phyloP scores from a whole-genome alignment of 2,797 vertebrate species.

The Gadopsis bispinosus region DNA sequence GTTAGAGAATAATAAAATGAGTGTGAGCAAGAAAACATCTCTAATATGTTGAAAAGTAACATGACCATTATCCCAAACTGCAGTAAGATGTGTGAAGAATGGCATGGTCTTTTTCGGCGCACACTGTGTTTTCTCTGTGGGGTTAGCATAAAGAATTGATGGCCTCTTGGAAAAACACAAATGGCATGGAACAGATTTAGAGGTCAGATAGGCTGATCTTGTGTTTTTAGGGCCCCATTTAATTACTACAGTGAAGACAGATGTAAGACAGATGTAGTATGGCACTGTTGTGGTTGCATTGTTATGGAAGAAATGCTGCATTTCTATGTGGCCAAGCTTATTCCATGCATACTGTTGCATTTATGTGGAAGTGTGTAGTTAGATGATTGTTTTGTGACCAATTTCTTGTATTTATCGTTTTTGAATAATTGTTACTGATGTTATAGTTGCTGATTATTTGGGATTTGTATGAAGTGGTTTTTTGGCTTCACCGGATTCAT shows the following conservation, averaged over 20 bases:
- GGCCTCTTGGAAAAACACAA: slow-evolving; percentile 78
- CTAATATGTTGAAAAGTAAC: slow-evolving; percentile 45
- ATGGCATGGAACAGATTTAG: slow-evolving; percentile 64
- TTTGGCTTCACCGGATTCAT: background rate
- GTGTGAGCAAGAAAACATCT: background rate
- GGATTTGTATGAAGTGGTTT: background rate
- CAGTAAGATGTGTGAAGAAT: slow-evolving; percentile 59
- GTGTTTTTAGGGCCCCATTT: slow-evolving; percentile 24
- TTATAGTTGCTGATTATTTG: slow-evolving; percentile 2
- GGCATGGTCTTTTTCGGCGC: slow-evolving; percentile 59
- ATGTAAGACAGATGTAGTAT: background rate
- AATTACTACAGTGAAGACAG: background rate
- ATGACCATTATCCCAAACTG: slow-evolving; percentile 66
- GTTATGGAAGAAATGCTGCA: too few relatives aligned
- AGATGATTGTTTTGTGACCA: background rate
- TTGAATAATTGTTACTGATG: background rate
- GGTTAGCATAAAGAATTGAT: slow-evolving; percentile 67
- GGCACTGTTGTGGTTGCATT: background rate
- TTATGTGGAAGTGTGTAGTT: background rate
- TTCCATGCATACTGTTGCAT: background rate
- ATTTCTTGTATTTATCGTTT: background rate
- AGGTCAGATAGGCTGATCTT: slow-evolving; percentile 15
- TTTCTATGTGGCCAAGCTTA: background rate
- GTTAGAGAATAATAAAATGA: background rate
- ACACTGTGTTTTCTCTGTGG: slow-evolving; percentile 69